phyloP scores from a whole-genome alignment of 2,888 invertebrate species.

The Ophion ellenae region DNA sequence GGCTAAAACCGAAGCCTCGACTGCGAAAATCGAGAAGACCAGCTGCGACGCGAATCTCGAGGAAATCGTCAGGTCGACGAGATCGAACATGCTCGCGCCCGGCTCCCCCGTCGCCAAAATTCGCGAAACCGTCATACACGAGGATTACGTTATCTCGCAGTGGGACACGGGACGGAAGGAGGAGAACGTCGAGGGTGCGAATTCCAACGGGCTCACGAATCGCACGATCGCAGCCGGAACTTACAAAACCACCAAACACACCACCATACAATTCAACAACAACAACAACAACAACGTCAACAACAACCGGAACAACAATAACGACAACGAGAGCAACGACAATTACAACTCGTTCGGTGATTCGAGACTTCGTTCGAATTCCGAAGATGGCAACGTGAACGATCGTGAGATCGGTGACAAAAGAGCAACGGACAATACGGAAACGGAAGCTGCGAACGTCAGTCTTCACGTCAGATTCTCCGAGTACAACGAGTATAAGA shows the following conservation, averaged over 20 bases:
- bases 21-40: slow-evolving; percentile 17
- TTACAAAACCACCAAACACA: slow-evolving; percentile 58
- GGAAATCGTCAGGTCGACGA: slow-evolving; percentile 66
- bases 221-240: slow-evolving; percentile 47
- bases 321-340: slow-evolving; percentile 12
- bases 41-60: slow-evolving; percentile 63
- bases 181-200: slow-evolving; percentile 42
- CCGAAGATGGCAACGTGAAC: slow-evolving; percentile 52
- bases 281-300: slow-evolving; percentile 53
- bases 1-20: neutral
- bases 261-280: slow-evolving; percentile 58
- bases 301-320: neutral
- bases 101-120: slow-evolving; percentile 58
- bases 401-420: slow-evolving; percentile 17
- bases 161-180: slow-evolving; percentile 57
- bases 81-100: slow-evolving; percentile 60
- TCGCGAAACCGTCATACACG: slow-evolving; percentile 58
- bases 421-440: slow-evolving; percentile 1
- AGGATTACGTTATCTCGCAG: slow-evolving; percentile 59
- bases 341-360: slow-evolving; percentile 14
- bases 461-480: slow-evolving; percentile 81
- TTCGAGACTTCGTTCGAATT: slow-evolving; percentile 56
- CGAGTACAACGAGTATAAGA: slow-evolving; percentile 81
- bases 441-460: slow-evolving; percentile 65
- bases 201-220: slow-evolving; percentile 40